A percentile compares a stretch with the other conserved stretches of the same genome.
Evolutionary conservation across 2,797 vertebrate genomes (phyloP).

Genomic region (Anisognathus igniventris): DNA sequence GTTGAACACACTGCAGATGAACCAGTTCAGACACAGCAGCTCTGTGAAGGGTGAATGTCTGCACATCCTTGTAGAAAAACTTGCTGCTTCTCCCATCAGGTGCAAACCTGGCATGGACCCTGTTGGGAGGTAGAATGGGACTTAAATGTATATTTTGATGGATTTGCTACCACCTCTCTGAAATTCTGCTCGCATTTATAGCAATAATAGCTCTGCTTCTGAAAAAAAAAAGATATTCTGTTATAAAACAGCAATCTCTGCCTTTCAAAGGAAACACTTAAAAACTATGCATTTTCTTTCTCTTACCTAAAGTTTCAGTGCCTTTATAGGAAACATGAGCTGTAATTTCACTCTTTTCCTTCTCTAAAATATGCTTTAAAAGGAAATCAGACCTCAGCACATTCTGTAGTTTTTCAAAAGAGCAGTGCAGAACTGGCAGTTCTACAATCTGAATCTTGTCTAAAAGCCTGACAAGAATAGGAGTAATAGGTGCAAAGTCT

Average conservation of each 20-base stretch:
- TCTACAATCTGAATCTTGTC: background rate
- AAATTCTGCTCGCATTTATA: background rate
- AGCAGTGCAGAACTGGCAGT: constrained; percentile 6
- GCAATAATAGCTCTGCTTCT: background rate
- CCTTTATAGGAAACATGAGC: background rate
- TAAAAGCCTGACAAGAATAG: constrained; percentile 29
- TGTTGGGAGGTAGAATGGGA: background rate
- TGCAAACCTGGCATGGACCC: background rate
- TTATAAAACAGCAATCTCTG: background rate
- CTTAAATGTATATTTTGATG: background rate
- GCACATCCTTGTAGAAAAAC: background rate
- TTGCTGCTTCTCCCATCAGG: background rate
- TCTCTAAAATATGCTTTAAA: constrained; percentile 9
- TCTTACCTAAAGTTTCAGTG: background rate
- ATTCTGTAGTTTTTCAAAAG: background rate
- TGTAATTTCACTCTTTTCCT: background rate
- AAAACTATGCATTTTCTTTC: background rate
- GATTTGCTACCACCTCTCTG: background rate
- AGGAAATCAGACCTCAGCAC: background rate
- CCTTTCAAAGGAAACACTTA: background rate
- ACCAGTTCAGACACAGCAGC: background rate
- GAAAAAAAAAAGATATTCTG: background rate
- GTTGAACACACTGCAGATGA: background rate
- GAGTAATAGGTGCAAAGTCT: constrained; percentile 19
- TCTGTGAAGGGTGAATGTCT: background rate